Evolutionary conservation across 2,113 vertebrate genomes (phyloP), one percentile per base, ranked within the genome.

Genomic region (Illadopsis cleaveri): DNA sequence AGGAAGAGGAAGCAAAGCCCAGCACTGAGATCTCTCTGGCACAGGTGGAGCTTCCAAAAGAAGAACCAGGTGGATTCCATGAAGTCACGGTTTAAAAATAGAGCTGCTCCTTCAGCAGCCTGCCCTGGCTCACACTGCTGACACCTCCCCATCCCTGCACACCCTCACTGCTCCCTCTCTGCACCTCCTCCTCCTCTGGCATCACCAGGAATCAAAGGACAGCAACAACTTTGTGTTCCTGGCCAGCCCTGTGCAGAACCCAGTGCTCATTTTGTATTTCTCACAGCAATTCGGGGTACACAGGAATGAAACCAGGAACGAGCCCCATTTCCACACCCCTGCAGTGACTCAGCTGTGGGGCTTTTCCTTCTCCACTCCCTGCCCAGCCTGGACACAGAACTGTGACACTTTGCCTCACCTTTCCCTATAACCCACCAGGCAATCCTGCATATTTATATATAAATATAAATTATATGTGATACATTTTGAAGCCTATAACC

Each of bases 41-140:
- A 69, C 85, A 86, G 85, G 70, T 73, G 75, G 88, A 88, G 54
- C 25, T 86, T 69, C 83, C 88, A 45, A 17, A 75, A 44, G 47
- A 21, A 82, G 57, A 85, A 54, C 27, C 65, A 90, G 75, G 92
- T 77, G 71, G 35, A 80, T 92, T 92, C 50, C 90, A 70, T 50
- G 30, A 72, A 65, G 25, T 89, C 27, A 60, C 0, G 9, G 37
- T 12, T 72, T 35, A 65, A 56, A 80, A 72, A 8, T 2, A 85
- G 53, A 9, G 28, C 12, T 50, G 45, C 37, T 64, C 44, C 44
- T 72, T 54, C 37, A 58, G 15, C 20, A 51, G 27, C 27, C 33
- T 30, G 64, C 40, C 48, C 82, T 42, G 50, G 35, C 53, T 22
- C 3, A 12, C 23, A 1, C 8, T 23, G 37, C 42, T 16, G 33